Percentiles rank a stretch among this genome's conserved stretches.
Conservation (phyloP, 1,140 invertebrate species). For the Brachionus rubens region DNA sequence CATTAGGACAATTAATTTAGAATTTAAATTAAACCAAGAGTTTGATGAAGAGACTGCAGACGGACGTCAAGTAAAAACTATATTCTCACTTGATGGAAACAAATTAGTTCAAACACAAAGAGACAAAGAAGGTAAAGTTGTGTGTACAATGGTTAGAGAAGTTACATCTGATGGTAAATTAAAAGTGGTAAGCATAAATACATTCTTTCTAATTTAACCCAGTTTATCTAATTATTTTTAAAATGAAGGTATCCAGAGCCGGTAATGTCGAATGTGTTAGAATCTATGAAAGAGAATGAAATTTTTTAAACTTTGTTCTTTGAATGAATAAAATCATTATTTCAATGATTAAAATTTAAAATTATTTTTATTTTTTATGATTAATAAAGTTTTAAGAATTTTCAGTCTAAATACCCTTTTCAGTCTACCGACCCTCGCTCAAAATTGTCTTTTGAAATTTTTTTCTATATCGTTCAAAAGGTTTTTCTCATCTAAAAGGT, state of each 20-base stretch:
- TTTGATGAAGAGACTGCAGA: slow-evolving; percentile 36
- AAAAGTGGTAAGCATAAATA: slow-evolving; percentile 2
- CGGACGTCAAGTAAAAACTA: slow-evolving; percentile 36
- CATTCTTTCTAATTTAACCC: not conserved
- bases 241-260: slow-evolving; percentile 4
- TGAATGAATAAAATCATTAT: no score
- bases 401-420: no score
- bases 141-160: slow-evolving; percentile 19
- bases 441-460: no score
- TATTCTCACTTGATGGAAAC: slow-evolving; percentile 1
- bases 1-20: not conserved
- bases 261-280: slow-evolving; percentile 38
- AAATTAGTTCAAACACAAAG: slow-evolving; percentile 36
- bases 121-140: slow-evolving; percentile 35
- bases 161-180: not conserved
- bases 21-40: slow-evolving; percentile 40
- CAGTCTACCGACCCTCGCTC: no score
- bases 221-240: not conserved
- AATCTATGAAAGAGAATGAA: slow-evolving; percentile 25
- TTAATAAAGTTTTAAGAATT: no score
- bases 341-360: no score
- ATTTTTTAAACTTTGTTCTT: no score
- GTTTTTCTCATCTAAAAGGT: no score
- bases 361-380: no score
- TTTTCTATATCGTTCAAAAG: no score